Evolutionary conservation across 2,888 invertebrate genomes (phyloP).

Genomic region (Thymelicus sylvestris): DNA sequence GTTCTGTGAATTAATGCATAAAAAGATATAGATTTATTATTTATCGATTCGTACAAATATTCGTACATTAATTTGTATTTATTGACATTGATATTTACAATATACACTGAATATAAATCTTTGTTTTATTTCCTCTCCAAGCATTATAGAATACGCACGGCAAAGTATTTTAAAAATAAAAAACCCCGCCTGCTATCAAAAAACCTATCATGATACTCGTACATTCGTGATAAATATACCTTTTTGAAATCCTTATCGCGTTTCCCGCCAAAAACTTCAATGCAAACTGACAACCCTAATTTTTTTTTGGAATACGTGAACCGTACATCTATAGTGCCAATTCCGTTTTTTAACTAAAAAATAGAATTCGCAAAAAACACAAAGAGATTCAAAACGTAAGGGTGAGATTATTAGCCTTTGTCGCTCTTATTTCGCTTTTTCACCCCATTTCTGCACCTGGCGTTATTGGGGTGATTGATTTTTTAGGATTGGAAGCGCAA

Average conservation of each 20-base stretch:
- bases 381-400: constrained; percentile 31
- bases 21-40: too few species aligned
- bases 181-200: too few species aligned
- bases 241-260: not conserved
- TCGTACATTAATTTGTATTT: too few species aligned
- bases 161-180: too few species aligned
- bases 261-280: constrained; percentile 22
- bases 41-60: too few species aligned
- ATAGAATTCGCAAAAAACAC: constrained; percentile 25
- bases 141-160: not conserved
- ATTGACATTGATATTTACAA: too few species aligned
- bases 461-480: constrained; percentile 19
- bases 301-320: constrained; percentile 16
- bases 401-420: constrained; percentile 31
- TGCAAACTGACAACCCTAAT: constrained; percentile 17
- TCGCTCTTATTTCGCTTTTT: constrained; percentile 24
- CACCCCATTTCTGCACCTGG: constrained; percentile 38
- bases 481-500: not conserved
- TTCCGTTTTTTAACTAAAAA: constrained; percentile 32
- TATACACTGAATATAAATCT: not conserved
- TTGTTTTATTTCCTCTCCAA: not conserved
- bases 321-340: constrained; percentile 23
- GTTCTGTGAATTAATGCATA: too few species aligned
- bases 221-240: too few species aligned
- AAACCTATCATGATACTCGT: too few species aligned